Evolutionary conservation across 2,888 invertebrate species (phyloP), one percentile per base, ranked within the genome.

Genomic region (Orthonychiurus folsomi): DNA sequence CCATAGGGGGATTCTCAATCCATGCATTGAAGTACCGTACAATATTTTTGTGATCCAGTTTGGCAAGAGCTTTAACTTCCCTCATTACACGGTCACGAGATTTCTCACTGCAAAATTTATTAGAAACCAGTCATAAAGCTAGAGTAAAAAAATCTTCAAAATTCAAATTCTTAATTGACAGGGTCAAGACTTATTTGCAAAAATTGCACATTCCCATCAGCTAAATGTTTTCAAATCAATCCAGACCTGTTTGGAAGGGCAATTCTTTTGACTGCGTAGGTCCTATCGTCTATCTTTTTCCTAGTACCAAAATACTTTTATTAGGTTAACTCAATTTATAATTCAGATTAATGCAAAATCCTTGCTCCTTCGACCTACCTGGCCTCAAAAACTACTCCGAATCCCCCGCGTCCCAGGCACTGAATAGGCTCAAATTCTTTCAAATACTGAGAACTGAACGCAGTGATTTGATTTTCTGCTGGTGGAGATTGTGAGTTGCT

Each of bases 11-110:
- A 63, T 85, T 84, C 78, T 97, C 96, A 0, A 93, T 81, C 97
- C 97, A 99, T 0, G 95, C 88, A 80, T 93, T 88, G 78, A 88
- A 92, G 78, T 95, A 99, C 1, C 97, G 83, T 59, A 97, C 96
- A 72, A 99, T 97, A 76, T 95, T 88, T 54, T 86, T 85, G 79
- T 99, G 96, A 68, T 97, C 95, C 62, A 97, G 80, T 77, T 90
- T 91, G 0, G 97, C 97, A 50, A 97, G 79, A 0, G 94, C 94
- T 68, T 90, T 88, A 0, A 96, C 96, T 79, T 99, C 97, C 50
- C 97, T 84, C 80, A 94, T 83, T 0, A 97, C 95, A 20, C 90
- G 85, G 66, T 93, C 89, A 60, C 89, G 84, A 1, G 90, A 88
- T 62, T 85, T 84, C 71, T 86, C 84, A 73, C 91, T 91, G 76